Evolutionary conservation across 2,888 invertebrate species (phyloP).

Genomic region (Lepas anatifera): DNA sequence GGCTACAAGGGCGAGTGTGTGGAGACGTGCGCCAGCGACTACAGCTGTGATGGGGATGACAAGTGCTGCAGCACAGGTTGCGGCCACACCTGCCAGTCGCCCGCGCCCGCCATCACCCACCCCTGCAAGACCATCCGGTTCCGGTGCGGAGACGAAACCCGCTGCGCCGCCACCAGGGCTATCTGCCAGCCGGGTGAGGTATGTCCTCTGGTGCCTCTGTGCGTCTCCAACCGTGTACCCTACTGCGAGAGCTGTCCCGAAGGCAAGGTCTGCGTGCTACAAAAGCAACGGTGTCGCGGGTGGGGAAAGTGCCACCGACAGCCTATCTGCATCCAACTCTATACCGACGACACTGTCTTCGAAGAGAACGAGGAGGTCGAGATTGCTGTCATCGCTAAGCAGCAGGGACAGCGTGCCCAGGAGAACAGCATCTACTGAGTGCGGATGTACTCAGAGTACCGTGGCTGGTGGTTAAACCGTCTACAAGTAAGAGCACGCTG

Average conservation of each 20-base stretch:
- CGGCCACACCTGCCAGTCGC: neutral
- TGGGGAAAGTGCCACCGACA: neutral
- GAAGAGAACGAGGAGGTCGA: neutral
- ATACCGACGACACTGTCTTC: neutral
- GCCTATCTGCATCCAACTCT: neutral
- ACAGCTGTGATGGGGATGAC: neutral
- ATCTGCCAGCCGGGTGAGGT: neutral
- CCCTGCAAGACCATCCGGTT: neutral
- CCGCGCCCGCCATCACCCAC: neutral
- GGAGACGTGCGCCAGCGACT: neutral
- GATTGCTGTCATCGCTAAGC: neutral
- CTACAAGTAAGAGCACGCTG: no score
- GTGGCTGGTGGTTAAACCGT: no score
- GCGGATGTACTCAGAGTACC: no score
- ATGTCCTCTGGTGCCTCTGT: neutral
- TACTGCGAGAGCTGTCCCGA: neutral
- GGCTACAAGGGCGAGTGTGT: neutral
- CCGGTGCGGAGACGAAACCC: neutral
- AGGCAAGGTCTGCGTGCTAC: neutral
- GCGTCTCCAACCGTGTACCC: neutral
- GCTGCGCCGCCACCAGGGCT: neutral
- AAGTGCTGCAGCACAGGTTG: conserved; percentile 1
- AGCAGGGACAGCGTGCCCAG: no score
- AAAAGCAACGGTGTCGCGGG: neutral
- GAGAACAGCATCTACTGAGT: no score